Conservation (phyloP, 1,140 invertebrate genomes). For the Pseudachorutes palmiensis region DNA sequence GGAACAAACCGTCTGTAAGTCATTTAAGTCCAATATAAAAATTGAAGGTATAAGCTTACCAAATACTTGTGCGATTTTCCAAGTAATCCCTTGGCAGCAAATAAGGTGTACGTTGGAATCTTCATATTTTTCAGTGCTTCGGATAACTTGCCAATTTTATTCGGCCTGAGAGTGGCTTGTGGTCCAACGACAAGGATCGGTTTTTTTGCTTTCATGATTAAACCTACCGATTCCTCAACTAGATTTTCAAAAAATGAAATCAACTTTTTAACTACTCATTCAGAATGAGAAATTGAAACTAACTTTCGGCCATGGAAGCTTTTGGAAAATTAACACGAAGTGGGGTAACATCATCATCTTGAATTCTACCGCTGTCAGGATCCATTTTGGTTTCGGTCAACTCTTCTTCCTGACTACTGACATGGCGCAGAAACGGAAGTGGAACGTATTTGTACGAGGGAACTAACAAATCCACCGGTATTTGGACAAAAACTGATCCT, state of each 20-base stretch:
- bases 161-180: background rate
- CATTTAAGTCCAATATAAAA: too few species aligned
- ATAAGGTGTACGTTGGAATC: background rate
- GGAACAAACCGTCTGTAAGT: too few species aligned
- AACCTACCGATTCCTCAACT: background rate
- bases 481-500: constrained; percentile 3
- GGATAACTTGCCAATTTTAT: background rate
- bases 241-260: background rate
- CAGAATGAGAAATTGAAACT: background rate
- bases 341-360: background rate
- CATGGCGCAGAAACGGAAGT: background rate
- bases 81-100: background rate
- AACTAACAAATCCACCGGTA: background rate
- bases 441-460: background rate
- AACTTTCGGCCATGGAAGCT: background rate
- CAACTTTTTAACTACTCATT: background rate
- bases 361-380: background rate
- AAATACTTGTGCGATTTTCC: background rate
- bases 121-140: background rate
- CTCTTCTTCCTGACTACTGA: background rate
- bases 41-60: too few species aligned
- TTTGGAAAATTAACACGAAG: background rate
- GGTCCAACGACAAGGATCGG: background rate
- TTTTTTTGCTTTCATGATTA: background rate
- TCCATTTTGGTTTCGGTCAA: background rate